Evolutionary conservation across 2,113 vertebrate species (phyloP), one percentile per base, ranked within the genome.

Genomic region (Psilopsiagon aurifrons): DNA sequence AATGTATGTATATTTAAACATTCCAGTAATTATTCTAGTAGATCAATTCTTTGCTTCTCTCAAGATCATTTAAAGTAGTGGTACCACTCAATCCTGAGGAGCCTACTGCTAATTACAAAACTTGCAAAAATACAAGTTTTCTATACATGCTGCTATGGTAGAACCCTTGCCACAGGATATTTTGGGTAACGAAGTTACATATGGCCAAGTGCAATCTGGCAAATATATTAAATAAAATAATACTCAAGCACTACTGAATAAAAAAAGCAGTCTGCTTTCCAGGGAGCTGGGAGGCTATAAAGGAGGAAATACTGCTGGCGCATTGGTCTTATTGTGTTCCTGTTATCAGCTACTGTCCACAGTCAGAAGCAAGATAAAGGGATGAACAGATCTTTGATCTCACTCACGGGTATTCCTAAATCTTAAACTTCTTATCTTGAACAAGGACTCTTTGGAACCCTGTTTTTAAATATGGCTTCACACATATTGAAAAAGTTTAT

Each of bases 401-500:
- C 43, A 92, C 23, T 62, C 44, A 54, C 23, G 35, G 13, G 68
- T 43, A 83, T 17, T 77, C 27, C 14, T 46, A 71, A 63, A 7
- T 29, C n/a, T 47, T 60, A 13, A 66, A 83, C 11, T 78, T 79
- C 68, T 55, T 75, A 63, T 15, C 31, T 41, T 43, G 75, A 92
- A 39, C 29, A 83, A 60, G 29, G 29, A 51, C 28, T 67, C 19
- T 63, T 33, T 28, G 29, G 6, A 88, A 67, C 54, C 11, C 17
- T 69, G n/a, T 4, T 92, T 83, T 52, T 62, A 57, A 86, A 78
- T 17, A n/a, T 76, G 57, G 27, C 37, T 78, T 83, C 52, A 85
- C 13, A 29, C 44, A 93, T 95, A 95, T 24, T 96, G 88, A 47
- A 89, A 78, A 91, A 76, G 51, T 95, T 81, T 82, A 63, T 89